Conservation (phyloP, 2,797 vertebrate genomes). For the Lepus townsendii region DNA sequence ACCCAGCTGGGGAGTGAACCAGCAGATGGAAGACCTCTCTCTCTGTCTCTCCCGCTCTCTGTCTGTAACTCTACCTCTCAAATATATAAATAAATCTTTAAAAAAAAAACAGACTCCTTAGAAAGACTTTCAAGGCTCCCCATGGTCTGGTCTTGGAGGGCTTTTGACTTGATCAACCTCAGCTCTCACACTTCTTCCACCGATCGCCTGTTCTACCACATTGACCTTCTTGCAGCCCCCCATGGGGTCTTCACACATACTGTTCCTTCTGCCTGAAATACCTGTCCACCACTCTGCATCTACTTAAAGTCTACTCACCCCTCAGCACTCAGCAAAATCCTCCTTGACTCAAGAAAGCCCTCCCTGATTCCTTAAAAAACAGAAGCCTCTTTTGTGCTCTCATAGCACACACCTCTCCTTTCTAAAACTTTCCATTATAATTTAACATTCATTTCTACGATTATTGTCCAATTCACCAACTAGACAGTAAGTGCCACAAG, state of each 20-base stretch:
- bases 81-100: too few relatives aligned
- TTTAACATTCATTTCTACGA: slow-evolving; percentile 23
- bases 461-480: neutral
- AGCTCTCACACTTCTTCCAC: neutral
- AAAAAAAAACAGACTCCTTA: neutral
- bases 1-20: too few relatives aligned
- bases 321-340: slow-evolving; percentile 6
- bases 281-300: neutral
- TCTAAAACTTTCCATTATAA: neutral
- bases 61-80: too few relatives aligned
- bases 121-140: neutral
- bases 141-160: neutral
- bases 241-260: neutral
- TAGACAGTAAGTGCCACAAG: neutral
- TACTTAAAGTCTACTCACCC: neutral
- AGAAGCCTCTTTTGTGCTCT: neutral
- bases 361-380: neutral
- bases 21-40: too few relatives aligned
- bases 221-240: neutral
- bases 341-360: neutral
- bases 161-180: neutral
- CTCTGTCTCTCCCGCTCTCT: too few relatives aligned
- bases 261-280: neutral
- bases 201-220: neutral
- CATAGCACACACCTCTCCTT: neutral